phyloP scores from a whole-genome alignment of 2,888 invertebrate genomes.

The Teinopalpus imperialis region DNA sequence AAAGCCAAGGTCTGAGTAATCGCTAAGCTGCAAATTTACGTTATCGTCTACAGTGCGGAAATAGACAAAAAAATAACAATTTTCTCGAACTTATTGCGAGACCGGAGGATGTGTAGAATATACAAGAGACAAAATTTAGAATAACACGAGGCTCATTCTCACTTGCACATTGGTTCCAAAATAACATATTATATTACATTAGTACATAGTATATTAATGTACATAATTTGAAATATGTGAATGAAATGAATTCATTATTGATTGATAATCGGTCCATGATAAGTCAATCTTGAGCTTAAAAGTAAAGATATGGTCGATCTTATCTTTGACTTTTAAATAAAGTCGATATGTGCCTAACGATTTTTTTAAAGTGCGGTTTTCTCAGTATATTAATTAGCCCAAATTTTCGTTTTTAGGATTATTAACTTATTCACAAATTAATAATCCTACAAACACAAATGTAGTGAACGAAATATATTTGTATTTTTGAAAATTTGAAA shows the following conservation, averaged over 20 bases:
- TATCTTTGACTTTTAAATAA: slow-evolving; percentile 10
- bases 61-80: slow-evolving; percentile 27
- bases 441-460: no score
- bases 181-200: no score
- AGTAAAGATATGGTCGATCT: slow-evolving; percentile 9
- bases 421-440: no score
- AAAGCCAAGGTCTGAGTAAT: slow-evolving; percentile 36
- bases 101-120: background rate
- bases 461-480: no score
- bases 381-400: no score
- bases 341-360: background rate
- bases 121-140: slow-evolving; percentile 7
- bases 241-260: slow-evolving; percentile 1
- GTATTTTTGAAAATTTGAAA: no score
- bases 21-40: slow-evolving; percentile 35
- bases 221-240: background rate
- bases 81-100: slow-evolving; percentile 2
- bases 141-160: background rate
- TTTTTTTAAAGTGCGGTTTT: no score
- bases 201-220: background rate
- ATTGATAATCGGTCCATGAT: slow-evolving; percentile 19
- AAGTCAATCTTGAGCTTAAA: slow-evolving; percentile 17
- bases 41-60: slow-evolving; percentile 29
- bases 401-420: no score
- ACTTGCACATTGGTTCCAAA: background rate